Conservation (phyloP, 2,797 vertebrate genomes). For the Pantherophis vulpinus region DNA sequence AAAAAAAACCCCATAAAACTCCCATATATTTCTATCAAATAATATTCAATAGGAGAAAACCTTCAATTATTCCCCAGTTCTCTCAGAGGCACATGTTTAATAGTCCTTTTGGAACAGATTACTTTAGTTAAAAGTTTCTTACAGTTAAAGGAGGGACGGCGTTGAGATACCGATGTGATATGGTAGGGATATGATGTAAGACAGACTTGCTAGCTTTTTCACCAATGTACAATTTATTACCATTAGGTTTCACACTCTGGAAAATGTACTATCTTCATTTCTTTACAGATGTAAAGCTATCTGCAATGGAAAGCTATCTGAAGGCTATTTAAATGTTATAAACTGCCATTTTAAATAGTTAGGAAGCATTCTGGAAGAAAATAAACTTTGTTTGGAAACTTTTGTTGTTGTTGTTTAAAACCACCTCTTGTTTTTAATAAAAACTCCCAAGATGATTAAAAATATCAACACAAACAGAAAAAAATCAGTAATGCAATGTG, state of each 20-base stretch:
- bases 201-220: constrained; percentile 19
- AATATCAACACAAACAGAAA: background rate
- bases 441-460: background rate
- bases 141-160: background rate
- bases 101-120: constrained; percentile 37
- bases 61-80: constrained; percentile 57
- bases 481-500: background rate
- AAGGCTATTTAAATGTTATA: background rate
- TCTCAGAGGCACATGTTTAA: constrained; percentile 49
- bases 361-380: background rate
- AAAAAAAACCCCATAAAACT: constrained; percentile 52
- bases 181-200: background rate
- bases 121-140: constrained; percentile 36
- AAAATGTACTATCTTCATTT: constrained; percentile 31
- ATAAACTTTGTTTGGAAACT: background rate
- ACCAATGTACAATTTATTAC: constrained; percentile 1
- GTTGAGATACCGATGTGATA: background rate
- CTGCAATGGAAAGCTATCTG: background rate
- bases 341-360: background rate
- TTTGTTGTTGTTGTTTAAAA: background rate
- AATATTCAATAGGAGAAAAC: constrained; percentile 52
- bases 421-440: background rate
- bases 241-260: constrained; percentile 5
- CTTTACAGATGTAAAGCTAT: background rate
- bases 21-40: constrained; percentile 49